phyloP scores from a whole-genome alignment of 2,113 vertebrate species.

The Neotoma lepida region DNA sequence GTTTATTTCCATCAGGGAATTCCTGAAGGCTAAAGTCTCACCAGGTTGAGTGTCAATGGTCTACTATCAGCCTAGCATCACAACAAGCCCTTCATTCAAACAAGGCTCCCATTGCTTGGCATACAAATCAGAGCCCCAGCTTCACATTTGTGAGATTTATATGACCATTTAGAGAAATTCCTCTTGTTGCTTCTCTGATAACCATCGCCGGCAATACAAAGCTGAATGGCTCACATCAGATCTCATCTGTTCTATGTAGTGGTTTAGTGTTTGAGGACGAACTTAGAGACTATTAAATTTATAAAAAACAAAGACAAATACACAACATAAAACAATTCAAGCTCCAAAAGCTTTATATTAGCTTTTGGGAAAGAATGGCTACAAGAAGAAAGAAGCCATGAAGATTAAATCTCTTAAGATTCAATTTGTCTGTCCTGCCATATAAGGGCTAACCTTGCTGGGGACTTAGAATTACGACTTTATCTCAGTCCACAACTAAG shows the following conservation, averaged over 20 bases:
- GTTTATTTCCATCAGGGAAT: conserved; percentile 71
- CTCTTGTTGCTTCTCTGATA: conserved; percentile 82
- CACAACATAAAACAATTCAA: conserved; percentile 76
- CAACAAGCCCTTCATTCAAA: conserved; percentile 79
- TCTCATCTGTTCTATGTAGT: conserved; percentile 75
- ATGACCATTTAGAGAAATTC: conserved; percentile 80
- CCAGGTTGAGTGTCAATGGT: conserved; percentile 81
- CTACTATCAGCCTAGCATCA: conserved; percentile 70
- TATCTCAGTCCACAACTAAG: conserved; percentile 54
- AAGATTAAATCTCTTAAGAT: conserved; percentile 74
- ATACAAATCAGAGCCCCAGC: conserved; percentile 77
- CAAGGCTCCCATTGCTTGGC: conserved; percentile 72
- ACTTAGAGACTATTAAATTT: conserved; percentile 78
- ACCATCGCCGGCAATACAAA: conserved; percentile 78
- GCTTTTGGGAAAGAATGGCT: conserved; percentile 70
- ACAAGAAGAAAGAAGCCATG: conserved; percentile 59
- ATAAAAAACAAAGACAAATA: conserved; percentile 81
- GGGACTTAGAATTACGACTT: conserved; percentile 68
- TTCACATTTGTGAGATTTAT: conserved; percentile 86
- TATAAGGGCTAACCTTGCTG: conserved; percentile 64
- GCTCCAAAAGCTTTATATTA: conserved; percentile 67
- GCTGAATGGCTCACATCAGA: conserved; percentile 77
- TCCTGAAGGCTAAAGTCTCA: conserved; percentile 72
- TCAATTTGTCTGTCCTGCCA: conserved; percentile 68
- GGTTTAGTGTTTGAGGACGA: conserved; percentile 79